Percentiles rank a stretch among this genome's conserved stretches.
Evolutionary conservation across 2,888 invertebrate species (phyloP).

Genomic region (Macrophya alboannulata): DNA sequence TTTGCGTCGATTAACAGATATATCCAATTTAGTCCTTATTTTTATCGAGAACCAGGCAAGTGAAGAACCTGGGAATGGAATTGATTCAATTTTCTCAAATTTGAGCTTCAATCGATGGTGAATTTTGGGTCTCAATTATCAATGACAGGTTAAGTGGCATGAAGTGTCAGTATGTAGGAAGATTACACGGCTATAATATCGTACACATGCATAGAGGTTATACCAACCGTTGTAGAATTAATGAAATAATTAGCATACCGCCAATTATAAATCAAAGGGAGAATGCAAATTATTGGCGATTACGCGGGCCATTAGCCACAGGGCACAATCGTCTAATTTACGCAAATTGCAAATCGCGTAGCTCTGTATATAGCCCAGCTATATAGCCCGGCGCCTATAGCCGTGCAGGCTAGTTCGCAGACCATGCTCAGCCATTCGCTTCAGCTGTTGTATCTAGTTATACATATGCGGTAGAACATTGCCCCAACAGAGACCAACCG

Average conservation of each 20-base stretch:
- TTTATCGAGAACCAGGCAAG: not conserved
- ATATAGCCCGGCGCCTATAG: not conserved
- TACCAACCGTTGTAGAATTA: slow-evolving; percentile 23
- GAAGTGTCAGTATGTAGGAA: not conserved
- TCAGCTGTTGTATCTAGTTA: not conserved
- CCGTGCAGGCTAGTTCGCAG: slow-evolving; percentile 22
- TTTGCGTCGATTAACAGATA: not conserved
- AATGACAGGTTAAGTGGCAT: not conserved
- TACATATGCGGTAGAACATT: not conserved
- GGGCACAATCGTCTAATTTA: slow-evolving; percentile 74
- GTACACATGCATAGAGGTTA: too few relatives aligned
- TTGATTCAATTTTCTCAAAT: not conserved
- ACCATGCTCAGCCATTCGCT: slow-evolving; percentile 9
- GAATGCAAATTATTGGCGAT: slow-evolving; percentile 75
- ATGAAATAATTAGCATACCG: slow-evolving; percentile 56
- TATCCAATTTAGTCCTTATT: not conserved
- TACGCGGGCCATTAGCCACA: slow-evolving; percentile 75
- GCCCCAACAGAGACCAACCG: slow-evolving; percentile 32
- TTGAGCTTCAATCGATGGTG: not conserved
- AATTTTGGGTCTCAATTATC: not conserved
- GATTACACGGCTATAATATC: not conserved
- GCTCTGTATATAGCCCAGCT: slow-evolving; percentile 7
- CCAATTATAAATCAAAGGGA: slow-evolving; percentile 57
- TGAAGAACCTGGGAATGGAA: not conserved
- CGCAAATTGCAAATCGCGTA: slow-evolving; percentile 64